Conservation (phyloP, 2,888 invertebrate species). For the Rhodophaea formosa region DNA sequence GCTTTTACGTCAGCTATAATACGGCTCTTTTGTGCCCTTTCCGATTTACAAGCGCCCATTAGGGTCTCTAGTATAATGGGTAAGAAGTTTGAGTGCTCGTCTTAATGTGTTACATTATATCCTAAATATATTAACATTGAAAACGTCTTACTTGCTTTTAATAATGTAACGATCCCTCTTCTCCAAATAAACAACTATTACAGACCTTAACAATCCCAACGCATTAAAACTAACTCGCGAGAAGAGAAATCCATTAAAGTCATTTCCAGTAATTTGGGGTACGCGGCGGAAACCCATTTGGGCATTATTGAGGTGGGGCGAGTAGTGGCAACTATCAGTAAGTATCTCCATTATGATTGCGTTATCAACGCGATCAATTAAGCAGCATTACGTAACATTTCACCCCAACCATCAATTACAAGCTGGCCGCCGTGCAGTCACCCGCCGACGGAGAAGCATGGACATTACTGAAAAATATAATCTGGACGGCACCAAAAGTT, state of each 20-base stretch:
- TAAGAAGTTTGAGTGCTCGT: constrained; percentile 32
- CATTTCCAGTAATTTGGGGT: constrained; percentile 46
- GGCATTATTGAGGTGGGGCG: constrained; percentile 49
- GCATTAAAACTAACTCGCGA: constrained; percentile 46
- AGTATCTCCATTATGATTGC: constrained; percentile 58
- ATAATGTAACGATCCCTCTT: constrained; percentile 33
- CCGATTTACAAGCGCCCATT: constrained; percentile 60
- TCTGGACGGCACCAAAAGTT: neutral
- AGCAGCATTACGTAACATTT: constrained; percentile 71
- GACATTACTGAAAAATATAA: constrained; percentile 39
- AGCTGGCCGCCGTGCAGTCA: constrained; percentile 44
- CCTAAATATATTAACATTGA: neutral
- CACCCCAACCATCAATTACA: constrained; percentile 68
- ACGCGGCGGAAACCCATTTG: constrained; percentile 56
- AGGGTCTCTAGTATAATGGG: constrained; percentile 42
- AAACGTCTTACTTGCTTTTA: constrained; percentile 23
- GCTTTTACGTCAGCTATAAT: constrained; percentile 68
- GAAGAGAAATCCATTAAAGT: constrained; percentile 51
- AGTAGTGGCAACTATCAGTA: constrained; percentile 40
- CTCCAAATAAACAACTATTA: constrained; percentile 32
- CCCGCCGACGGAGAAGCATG: constrained; percentile 40
- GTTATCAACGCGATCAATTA: constrained; percentile 73
- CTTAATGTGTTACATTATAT: neutral
- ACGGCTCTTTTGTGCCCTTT: constrained; percentile 64
- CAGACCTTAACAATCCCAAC: constrained; percentile 37